phyloP scores from a whole-genome alignment of 1,140 invertebrate species.

The Helicoverpa armigera region DNA sequence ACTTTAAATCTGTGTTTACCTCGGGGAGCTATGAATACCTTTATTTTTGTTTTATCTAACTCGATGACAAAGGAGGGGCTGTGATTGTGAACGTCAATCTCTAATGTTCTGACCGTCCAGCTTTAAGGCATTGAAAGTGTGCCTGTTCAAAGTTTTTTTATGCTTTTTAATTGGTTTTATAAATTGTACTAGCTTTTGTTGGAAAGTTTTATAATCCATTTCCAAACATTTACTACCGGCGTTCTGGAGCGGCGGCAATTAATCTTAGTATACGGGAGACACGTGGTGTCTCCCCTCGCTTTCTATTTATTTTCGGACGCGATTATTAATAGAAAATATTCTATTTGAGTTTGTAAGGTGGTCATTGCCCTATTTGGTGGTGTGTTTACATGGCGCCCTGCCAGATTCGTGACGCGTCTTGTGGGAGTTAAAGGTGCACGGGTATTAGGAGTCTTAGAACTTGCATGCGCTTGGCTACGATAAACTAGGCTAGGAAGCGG shows the following conservation, averaged over 20 bases:
- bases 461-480: conserved; percentile 32
- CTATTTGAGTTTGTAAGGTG: conserved; percentile 76
- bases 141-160: background rate
- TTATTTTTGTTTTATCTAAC: conserved; percentile 37
- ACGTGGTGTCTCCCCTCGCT: conserved; percentile 75
- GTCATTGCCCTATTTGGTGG: conserved; percentile 82
- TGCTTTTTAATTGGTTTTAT: conserved; percentile 19
- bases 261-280: conserved; percentile 71
- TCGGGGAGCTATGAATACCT: conserved; percentile 5
- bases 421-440: conserved; percentile 48
- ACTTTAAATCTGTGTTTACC: conserved; percentile 22
- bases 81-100: conserved; percentile 14
- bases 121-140: conserved; percentile 7
- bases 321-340: conserved; percentile 76
- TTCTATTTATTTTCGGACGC: conserved; percentile 74
- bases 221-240: conserved; percentile 58
- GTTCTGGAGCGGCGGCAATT: conserved; percentile 61
- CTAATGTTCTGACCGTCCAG: background rate
- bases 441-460: conserved; percentile 34
- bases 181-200: conserved; percentile 31
- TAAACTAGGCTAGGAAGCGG: conserved; percentile 41
- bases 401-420: conserved; percentile 59
- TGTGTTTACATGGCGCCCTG: conserved; percentile 77
- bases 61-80: conserved; percentile 23
- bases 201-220: conserved; percentile 39